A percentile compares a stretch with the other conserved stretches of the same genome.
Conservation (phyloP, 2,113 vertebrate species). For the Rhinopomastus cyanomelas region DNA sequence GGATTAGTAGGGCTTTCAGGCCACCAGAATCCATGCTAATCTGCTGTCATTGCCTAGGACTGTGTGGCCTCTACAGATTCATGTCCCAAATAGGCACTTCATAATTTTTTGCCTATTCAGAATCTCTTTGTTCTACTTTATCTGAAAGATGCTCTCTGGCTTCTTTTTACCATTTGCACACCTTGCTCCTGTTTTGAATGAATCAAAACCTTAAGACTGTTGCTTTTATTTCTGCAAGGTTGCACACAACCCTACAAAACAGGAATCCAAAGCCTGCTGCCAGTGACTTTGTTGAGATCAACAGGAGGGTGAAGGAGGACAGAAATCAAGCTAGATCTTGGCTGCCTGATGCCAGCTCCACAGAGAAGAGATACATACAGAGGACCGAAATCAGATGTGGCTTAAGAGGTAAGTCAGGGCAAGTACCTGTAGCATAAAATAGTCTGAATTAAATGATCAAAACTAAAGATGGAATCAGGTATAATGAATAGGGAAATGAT, state of each 20-base stretch:
- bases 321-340: background rate
- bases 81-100: background rate
- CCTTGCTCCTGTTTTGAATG: background rate
- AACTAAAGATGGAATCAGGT: background rate
- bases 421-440: background rate
- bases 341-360: background rate
- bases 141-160: background rate
- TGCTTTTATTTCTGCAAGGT: background rate
- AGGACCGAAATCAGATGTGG: background rate
- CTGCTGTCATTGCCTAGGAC: background rate
- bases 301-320: background rate
- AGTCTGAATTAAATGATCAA: background rate
- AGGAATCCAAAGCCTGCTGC: background rate
- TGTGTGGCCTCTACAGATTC: background rate
- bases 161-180: background rate
- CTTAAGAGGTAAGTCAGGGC: background rate
- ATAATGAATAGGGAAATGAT: background rate
- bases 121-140: background rate
- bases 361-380: background rate
- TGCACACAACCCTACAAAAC: background rate
- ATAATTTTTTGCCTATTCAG: background rate
- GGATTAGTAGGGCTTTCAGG: background rate
- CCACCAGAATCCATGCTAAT: background rate
- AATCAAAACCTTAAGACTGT: background rate
- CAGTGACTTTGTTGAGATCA: background rate